Evolutionary conservation across 2,888 invertebrate genomes (phyloP).

Genomic region (Leucozona laternaria): DNA sequence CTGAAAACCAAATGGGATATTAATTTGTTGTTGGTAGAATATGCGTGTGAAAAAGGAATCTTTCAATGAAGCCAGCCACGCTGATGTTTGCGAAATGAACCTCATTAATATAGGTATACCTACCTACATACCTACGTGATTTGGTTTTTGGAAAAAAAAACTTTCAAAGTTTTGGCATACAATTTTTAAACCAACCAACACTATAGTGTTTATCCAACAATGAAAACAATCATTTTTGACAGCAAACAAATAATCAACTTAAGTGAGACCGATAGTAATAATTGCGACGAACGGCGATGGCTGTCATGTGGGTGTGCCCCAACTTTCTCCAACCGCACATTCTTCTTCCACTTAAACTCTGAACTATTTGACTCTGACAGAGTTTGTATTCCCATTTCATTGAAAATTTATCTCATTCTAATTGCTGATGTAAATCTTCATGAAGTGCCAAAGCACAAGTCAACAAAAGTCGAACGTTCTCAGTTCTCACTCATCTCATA

Average conservation of each 20-base stretch:
- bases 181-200: background rate
- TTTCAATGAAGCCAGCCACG: too few species aligned
- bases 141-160: background rate
- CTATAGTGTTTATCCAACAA: background rate
- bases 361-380: constrained; percentile 8
- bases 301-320: constrained; percentile 33
- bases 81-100: too few species aligned
- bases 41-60: too few species aligned
- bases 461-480: constrained; percentile 20
- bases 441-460: constrained; percentile 13
- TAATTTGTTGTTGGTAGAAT: too few species aligned
- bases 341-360: constrained; percentile 12
- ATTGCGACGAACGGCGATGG: background rate
- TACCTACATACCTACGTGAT: too few species aligned
- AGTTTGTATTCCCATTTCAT: constrained; percentile 34
- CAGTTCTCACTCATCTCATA: background rate
- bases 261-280: background rate
- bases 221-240: constrained; percentile 14
- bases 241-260: constrained; percentile 27
- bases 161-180: background rate
- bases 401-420: constrained; percentile 30
- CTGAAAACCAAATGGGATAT: too few species aligned
- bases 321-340: constrained; percentile 44
- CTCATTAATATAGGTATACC: too few species aligned
- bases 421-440: constrained; percentile 35